phyloP scores from a whole-genome alignment of 1,140 invertebrate species.

The Drosophila funebris region DNA sequence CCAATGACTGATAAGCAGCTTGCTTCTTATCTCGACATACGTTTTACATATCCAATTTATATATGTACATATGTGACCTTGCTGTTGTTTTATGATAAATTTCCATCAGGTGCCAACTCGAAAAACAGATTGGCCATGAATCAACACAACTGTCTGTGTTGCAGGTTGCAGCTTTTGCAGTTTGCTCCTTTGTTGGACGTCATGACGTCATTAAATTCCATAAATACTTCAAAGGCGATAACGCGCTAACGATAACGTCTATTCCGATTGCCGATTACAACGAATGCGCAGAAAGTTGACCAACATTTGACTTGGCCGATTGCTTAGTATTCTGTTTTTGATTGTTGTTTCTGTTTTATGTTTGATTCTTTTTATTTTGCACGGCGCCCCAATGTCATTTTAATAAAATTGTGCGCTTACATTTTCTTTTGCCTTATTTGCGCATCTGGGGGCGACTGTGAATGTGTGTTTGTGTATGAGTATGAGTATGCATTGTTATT shows the following conservation, averaged over 20 bases:
- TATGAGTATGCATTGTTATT: conserved; percentile 50
- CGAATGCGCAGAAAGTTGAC: conserved; percentile 34
- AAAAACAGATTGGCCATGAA: conserved; percentile 10
- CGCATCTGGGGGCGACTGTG: conserved; percentile 40
- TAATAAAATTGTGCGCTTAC: conserved; percentile 73
- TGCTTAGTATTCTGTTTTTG: conserved; percentile 10
- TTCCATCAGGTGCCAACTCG: no score
- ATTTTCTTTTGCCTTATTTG: conserved; percentile 71
- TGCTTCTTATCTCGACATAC: neutral
- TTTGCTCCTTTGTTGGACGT: conserved; percentile 46
- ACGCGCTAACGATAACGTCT: conserved; percentile 33
- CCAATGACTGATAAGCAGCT: conserved; percentile 1
- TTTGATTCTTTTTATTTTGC: conserved; percentile 45
- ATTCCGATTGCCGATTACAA: conserved; percentile 41
- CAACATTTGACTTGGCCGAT: conserved; percentile 21
- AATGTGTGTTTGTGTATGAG: conserved; percentile 27
- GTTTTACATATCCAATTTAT: conserved; percentile 12
- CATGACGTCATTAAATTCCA: conserved; percentile 75
- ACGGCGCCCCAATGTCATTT: conserved; percentile 67
- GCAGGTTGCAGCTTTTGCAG: conserved; percentile 2
- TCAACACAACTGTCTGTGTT: neutral
- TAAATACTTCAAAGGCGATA: conserved; percentile 59
- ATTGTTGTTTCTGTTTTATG: conserved; percentile 6
- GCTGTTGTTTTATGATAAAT: conserved; percentile 2
- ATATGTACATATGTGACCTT: conserved; percentile 1